Base-by-base conservation (phyloP, 64 coral and sea anemone species). In the Stichodactyla helianthus region DNA sequence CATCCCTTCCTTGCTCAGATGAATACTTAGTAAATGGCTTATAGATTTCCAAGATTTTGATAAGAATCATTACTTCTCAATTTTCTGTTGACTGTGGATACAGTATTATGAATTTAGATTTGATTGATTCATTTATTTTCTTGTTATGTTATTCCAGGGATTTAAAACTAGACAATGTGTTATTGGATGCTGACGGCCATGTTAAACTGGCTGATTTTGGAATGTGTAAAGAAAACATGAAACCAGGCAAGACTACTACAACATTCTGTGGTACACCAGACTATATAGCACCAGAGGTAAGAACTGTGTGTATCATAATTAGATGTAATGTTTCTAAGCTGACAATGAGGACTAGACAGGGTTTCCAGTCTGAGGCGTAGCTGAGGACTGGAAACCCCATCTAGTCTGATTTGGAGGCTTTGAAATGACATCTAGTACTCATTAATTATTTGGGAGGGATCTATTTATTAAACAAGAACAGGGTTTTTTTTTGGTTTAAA, bases 181-280 rank as follows among this genome's bases (percentile, higher is more conserved):
- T 98, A 86, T 20, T 98, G 68, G 92, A 98, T 79, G 83, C 82
- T 56, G 92, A 98, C 51, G 96, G 96, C 5, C 93, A 95, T 56
- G 89, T 98, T 44, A 98, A 94, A 85, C 76, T 94, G 53, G 92
- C 92, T 16, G 96, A 98, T 76, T 98, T 98, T 89, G 96, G 96
- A 18, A 98, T 98, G 96, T 98, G 96, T 65, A 98, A 94, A 76
- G 87, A 94, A 19, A 78, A 92, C 11, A 94, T 98, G 90, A 82
- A 51, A 0, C 87, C 87, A 9, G 93, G 90, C 12, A 94, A 82
- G 31, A 88, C 77, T 0, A 98, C 96, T 19, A 94, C 86, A 65
- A 98, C 96, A 16, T 98, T 98, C 55, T 98, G 96, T 86, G 96
- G 96, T 18, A 98, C 96, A 0, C 96, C 96, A 9, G 96, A 98